phyloP scores from a whole-genome alignment of 2,888 invertebrate species.

The Euphydryas editha region DNA sequence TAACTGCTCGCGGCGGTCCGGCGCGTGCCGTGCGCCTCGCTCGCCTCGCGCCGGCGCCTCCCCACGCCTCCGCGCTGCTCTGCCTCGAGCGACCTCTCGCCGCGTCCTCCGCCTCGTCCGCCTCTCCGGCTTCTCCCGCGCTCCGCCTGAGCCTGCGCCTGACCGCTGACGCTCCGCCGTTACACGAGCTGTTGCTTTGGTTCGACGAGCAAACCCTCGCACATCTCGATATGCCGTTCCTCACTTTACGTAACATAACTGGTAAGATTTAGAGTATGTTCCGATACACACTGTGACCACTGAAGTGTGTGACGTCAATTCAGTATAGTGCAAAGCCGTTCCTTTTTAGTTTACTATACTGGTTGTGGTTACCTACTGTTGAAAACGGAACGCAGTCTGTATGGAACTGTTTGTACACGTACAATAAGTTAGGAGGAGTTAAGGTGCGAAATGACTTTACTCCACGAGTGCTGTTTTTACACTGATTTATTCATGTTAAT shows the following conservation, averaged over 20 bases:
- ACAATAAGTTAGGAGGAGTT: too few relatives aligned
- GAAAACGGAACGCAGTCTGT: too few relatives aligned
- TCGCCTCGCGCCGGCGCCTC: constrained; percentile 45
- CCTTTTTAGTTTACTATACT: too few relatives aligned
- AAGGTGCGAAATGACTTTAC: too few relatives aligned
- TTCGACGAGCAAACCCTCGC: constrained; percentile 90
- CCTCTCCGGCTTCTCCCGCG: constrained; percentile 39
- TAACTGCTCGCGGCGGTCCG: constrained; percentile 42
- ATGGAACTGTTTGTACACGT: too few relatives aligned
- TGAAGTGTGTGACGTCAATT: too few relatives aligned
- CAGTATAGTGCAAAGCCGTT: too few relatives aligned
- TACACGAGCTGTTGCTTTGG: constrained; percentile 91
- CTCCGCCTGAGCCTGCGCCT: constrained; percentile 61
- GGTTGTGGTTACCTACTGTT: too few relatives aligned
- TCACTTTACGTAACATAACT: constrained; percentile 89
- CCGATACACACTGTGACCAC: too few relatives aligned
- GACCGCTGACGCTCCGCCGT: constrained; percentile 74
- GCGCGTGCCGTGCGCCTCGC: constrained; percentile 41
- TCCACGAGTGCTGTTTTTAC: too few relatives aligned
- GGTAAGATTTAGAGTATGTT: constrained; percentile 73
- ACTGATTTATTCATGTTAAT: too few relatives aligned
- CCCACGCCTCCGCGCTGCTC: constrained; percentile 39
- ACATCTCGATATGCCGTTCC: constrained; percentile 89
- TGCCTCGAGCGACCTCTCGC: constrained; percentile 43
- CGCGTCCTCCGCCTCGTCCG: constrained; percentile 43